phyloP scores from a whole-genome alignment of 2,888 invertebrate genomes.

The Acanthococcus lagerstroemiae region DNA sequence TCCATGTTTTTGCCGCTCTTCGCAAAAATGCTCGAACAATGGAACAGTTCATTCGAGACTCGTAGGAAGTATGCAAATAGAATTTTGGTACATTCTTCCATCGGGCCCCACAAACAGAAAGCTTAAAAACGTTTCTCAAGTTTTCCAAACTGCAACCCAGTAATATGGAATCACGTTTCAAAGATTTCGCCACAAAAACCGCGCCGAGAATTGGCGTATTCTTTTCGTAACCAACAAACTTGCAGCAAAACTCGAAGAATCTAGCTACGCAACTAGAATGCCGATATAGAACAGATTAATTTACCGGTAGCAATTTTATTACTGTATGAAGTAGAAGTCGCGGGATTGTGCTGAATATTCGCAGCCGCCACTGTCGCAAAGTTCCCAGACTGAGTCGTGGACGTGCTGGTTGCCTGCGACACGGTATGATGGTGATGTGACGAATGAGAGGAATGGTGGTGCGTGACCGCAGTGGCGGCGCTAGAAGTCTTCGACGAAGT shows the following conservation, averaged over 20 bases:
- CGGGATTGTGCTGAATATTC: slow-evolving; percentile 37
- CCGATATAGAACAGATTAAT: too few species aligned
- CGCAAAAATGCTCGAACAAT: too few species aligned
- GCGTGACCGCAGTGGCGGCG: slow-evolving; percentile 2
- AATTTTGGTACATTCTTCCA: too few species aligned
- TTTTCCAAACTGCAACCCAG: too few species aligned
- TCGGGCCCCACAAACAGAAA: too few species aligned
- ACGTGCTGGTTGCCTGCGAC: slow-evolving; percentile 27
- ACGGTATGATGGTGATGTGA: slow-evolving; percentile 30
- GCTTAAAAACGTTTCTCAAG: too few species aligned
- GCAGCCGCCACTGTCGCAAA: slow-evolving; percentile 57
- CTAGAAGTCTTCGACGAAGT: slow-evolving; percentile 13
- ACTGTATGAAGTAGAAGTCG: slow-evolving; percentile 9
- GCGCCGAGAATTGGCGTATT: too few species aligned
- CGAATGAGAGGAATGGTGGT: slow-evolving; percentile 29
- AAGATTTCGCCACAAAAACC: too few species aligned
- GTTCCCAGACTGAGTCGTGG: slow-evolving; percentile 42
- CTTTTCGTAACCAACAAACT: not conserved
- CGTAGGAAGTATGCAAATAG: too few species aligned
- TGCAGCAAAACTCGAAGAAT: not conserved
- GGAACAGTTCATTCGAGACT: too few species aligned
- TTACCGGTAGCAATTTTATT: slow-evolving; percentile 23
- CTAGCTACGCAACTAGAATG: not conserved
- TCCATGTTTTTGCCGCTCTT: too few species aligned
- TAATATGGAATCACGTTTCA: too few species aligned